Evolutionary conservation across 1,140 invertebrate genomes (phyloP), one percentile per base, ranked within the genome.

Genomic region (Bombus consobrinus): DNA sequence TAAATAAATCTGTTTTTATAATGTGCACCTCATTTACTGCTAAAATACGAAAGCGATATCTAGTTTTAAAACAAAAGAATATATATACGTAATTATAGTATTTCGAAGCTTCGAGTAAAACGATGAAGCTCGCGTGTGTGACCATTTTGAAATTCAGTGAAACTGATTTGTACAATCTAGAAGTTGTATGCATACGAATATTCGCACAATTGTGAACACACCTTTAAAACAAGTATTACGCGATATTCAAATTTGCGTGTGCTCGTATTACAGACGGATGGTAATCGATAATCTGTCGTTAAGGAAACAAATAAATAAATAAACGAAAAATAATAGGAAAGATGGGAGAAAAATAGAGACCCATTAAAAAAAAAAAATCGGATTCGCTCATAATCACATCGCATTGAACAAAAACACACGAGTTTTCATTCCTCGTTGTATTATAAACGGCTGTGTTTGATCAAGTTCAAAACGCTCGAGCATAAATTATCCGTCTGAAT

Each of bases 1-100:
- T 94, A 95, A 95, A 95, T 95, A 95, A 95, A 95, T 94, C 92
- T 94, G 93, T 93, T 94, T 95, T 95, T 95, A 91, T 94, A 95
- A 86, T 32, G 86, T 80, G 78, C 73, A 87, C 78, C 87, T 74
- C 83, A 80, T 83, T 83, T 43, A 66, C 39, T 59, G 81, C 47
- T n/a, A 34, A 64, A 62, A 66, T 82, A 79, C 32, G 71, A 83
- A 87, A 32, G 3, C 37, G 76, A 37, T 81, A 83, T 87, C 62
- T 86, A 88, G 68, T 82, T 85, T 86, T 81, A 64, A 86, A 81
- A 9, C 22, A 28, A 76, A 41, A 41, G 41, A 53, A 53, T 53
- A 53, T 53, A 41, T 66, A 22, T 71, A 77, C 6, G n/a, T 75
- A 18, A 37, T 34, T 37, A 57, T 69, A 77, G 34, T 34, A 69